phyloP scores from a whole-genome alignment of 2,113 vertebrate species.

The Xiphorhynchus elegans region DNA sequence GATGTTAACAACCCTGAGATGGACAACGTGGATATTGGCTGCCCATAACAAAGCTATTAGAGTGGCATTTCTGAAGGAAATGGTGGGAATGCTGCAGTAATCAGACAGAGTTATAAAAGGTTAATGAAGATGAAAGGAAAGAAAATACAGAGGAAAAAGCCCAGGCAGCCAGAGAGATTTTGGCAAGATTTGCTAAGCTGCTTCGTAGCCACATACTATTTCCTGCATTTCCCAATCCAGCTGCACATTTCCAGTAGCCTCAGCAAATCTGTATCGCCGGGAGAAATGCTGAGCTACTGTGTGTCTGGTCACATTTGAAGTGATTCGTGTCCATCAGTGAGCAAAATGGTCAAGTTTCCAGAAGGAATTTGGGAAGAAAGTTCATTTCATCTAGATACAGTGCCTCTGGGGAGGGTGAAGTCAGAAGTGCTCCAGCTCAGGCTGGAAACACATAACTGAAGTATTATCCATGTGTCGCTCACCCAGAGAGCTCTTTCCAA shows the following conservation, averaged over 20 bases:
- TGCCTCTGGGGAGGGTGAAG: not conserved
- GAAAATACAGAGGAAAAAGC: slow-evolving; percentile 49
- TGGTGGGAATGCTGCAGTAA: slow-evolving; percentile 26
- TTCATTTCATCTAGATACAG: not conserved
- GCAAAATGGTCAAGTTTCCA: slow-evolving; percentile 23
- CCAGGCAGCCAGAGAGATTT: slow-evolving; percentile 18
- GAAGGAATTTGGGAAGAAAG: not conserved
- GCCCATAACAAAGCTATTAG: slow-evolving; percentile 53
- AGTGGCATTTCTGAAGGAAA: slow-evolving; percentile 35
- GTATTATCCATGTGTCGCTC: not conserved
- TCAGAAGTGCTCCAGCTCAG: not conserved
- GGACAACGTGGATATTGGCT: not conserved
- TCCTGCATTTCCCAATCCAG: slow-evolving; percentile 47
- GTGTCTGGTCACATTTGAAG: not conserved
- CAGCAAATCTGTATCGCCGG: slow-evolving; percentile 30
- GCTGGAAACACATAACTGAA: not conserved
- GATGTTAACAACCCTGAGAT: slow-evolving; percentile 39
- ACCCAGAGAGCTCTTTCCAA: not conserved
- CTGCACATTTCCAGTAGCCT: slow-evolving; percentile 43
- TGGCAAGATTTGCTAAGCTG: slow-evolving; percentile 40
- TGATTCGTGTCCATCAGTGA: not conserved
- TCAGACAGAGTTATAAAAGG: slow-evolving; percentile 57
- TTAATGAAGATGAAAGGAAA: slow-evolving; percentile 59
- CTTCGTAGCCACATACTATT: not conserved
- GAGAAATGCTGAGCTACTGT: slow-evolving; percentile 1